Percentiles rank a stretch among this genome's conserved stretches.
Evolutionary conservation across 2,797 vertebrate genomes (phyloP).

Genomic region (Diplodus sargus): DNA sequence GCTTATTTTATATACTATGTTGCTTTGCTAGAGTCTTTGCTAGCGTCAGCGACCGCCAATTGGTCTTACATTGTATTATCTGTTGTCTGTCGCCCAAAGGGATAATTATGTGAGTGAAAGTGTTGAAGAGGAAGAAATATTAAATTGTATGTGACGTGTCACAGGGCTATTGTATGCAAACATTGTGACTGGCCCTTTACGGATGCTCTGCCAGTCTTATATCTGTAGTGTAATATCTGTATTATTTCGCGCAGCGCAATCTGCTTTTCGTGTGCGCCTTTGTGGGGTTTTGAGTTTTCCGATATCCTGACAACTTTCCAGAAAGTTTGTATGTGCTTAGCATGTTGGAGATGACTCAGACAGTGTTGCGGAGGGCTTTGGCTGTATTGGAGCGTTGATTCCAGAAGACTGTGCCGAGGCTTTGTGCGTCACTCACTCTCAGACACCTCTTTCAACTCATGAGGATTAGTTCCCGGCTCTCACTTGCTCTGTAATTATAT

Average conservation of each 20-base stretch:
- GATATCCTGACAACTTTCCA: background rate
- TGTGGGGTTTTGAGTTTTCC: background rate
- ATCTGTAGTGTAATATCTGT: background rate
- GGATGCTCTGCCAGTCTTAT: background rate
- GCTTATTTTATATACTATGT: too few relatives aligned
- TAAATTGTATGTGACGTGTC: too few relatives aligned
- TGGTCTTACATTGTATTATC: too few relatives aligned
- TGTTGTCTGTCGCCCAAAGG: too few relatives aligned
- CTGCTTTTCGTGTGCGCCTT: background rate
- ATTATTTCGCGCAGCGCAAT: background rate
- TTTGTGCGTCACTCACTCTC: slow-evolving; percentile 74
- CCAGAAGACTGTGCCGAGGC: slow-evolving; percentile 44
- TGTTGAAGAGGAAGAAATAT: too few relatives aligned
- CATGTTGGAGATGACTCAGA: slow-evolving; percentile 27
- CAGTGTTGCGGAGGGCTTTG: slow-evolving; percentile 20
- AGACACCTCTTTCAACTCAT: slow-evolving; percentile 72
- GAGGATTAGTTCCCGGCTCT: slow-evolving; percentile 74
- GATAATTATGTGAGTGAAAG: too few relatives aligned
- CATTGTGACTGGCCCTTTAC: too few relatives aligned
- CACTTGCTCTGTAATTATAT: slow-evolving; percentile 78
- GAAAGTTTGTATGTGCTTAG: slow-evolving; percentile 33
- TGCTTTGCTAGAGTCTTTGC: too few relatives aligned
- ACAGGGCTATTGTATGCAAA: too few relatives aligned
- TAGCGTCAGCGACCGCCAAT: too few relatives aligned
- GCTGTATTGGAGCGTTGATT: slow-evolving; percentile 49